Evolutionary conservation across 2,888 invertebrate species (phyloP).

Genomic region (Orthosia cruda): DNA sequence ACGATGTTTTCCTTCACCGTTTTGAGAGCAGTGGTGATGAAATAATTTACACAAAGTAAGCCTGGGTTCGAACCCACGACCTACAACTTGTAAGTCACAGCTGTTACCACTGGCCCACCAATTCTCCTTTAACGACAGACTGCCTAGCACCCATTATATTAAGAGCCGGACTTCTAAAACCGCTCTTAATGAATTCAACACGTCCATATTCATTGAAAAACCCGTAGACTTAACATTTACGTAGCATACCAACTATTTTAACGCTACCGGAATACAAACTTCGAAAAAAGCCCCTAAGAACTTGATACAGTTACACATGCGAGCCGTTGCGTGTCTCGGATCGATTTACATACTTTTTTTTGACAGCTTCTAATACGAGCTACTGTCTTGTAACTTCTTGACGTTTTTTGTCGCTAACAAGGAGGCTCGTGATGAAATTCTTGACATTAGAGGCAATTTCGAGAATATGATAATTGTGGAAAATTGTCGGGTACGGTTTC

Average conservation of each 20-base stretch:
- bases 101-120: too few relatives aligned
- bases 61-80: too few relatives aligned
- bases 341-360: conserved; percentile 88
- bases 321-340: conserved; percentile 84
- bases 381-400: conserved; percentile 86
- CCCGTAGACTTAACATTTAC: conserved; percentile 37
- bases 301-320: conserved; percentile 72
- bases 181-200: conserved; percentile 12
- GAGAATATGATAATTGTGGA: conserved; percentile 70
- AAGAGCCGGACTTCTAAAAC: neutral
- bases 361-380: conserved; percentile 82
- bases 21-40: too few relatives aligned
- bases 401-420: conserved; percentile 77
- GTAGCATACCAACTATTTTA: conserved; percentile 46
- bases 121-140: neutral
- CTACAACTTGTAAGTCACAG: too few relatives aligned
- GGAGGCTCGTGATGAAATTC: conserved; percentile 77
- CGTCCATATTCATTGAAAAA: conserved; percentile 30
- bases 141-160: neutral
- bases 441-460: conserved; percentile 76
- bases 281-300: conserved; percentile 54
- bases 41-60: too few relatives aligned
- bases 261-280: conserved; percentile 50
- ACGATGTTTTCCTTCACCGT: too few relatives aligned
- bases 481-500: conserved; percentile 61